A percentile compares a stretch with the other conserved stretches of the same genome.
Evolutionary conservation across 1,140 invertebrate genomes (phyloP).

Genomic region (Panulirus ornatus): DNA sequence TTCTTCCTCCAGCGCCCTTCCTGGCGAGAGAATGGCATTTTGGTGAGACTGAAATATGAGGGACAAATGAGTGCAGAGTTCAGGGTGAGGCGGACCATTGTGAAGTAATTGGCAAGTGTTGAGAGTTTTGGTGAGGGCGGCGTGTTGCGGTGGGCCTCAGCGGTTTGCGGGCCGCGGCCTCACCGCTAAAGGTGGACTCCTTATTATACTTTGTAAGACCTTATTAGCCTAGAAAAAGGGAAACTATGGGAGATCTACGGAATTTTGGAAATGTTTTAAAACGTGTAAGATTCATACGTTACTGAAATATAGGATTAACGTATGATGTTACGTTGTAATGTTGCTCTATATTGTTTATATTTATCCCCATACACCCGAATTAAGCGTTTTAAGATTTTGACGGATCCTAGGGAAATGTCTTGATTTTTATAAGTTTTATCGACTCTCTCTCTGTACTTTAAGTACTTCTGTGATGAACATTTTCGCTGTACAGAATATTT

Average conservation of each 20-base stretch:
- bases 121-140: neutral
- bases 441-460: no score
- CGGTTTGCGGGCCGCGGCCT: neutral
- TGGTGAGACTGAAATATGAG: neutral
- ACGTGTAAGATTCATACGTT: no score
- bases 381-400: no score
- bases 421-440: no score
- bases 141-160: neutral
- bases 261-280: no score
- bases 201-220: neutral
- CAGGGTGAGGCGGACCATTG: slow-evolving; percentile 8
- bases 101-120: neutral
- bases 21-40: neutral
- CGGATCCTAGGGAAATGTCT: no score
- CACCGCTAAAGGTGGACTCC: neutral
- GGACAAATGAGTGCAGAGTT: slow-evolving; percentile 8
- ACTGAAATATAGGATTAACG: no score
- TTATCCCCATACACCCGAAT: no score
- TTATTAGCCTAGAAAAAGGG: neutral
- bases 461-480: no score
- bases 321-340: no score
- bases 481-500: no score
- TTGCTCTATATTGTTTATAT: no score
- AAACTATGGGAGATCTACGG: neutral
- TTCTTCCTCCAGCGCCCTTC: neutral